phyloP scores from a whole-genome alignment of 2,113 vertebrate genomes.

The Tachysurus fulvidraco region DNA sequence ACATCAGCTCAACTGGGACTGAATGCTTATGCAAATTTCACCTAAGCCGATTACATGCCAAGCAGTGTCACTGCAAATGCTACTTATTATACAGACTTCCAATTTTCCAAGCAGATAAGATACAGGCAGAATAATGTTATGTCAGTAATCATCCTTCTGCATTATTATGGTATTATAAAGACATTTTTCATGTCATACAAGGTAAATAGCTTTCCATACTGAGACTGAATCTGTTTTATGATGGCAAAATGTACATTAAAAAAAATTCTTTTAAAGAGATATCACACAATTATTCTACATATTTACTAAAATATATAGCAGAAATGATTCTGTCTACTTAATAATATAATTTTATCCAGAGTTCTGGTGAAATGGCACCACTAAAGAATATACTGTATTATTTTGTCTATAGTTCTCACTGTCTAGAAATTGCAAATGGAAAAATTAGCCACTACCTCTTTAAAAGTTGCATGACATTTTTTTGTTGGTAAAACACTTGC shows the following conservation, averaged over 20 bases:
- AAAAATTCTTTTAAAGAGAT: not conserved
- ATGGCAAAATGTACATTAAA: not conserved
- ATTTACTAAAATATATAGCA: not conserved
- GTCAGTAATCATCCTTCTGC: constrained; percentile 66
- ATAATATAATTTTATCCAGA: not conserved
- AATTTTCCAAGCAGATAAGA: constrained; percentile 73
- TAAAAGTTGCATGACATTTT: not conserved
- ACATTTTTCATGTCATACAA: constrained; percentile 68
- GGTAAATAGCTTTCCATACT: constrained; percentile 60
- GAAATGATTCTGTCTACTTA: not conserved
- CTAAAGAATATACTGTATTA: not conserved
- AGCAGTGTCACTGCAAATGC: constrained; percentile 69
- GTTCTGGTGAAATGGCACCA: not conserved
- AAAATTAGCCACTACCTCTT: not conserved
- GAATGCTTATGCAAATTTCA: constrained; percentile 77
- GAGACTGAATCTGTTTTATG: constrained; percentile 10
- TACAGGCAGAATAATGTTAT: constrained; percentile 72
- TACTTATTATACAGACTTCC: constrained; percentile 78
- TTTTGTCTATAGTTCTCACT: not conserved
- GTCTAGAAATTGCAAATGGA: not conserved
- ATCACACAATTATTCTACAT: not conserved
- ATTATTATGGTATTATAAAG: constrained; percentile 69
- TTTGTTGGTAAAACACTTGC: not conserved
- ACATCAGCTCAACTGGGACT: constrained; percentile 67
- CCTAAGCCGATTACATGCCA: constrained; percentile 76